Conservation (phyloP, 2,113 vertebrate genomes). For the Ailurus styani region DNA sequence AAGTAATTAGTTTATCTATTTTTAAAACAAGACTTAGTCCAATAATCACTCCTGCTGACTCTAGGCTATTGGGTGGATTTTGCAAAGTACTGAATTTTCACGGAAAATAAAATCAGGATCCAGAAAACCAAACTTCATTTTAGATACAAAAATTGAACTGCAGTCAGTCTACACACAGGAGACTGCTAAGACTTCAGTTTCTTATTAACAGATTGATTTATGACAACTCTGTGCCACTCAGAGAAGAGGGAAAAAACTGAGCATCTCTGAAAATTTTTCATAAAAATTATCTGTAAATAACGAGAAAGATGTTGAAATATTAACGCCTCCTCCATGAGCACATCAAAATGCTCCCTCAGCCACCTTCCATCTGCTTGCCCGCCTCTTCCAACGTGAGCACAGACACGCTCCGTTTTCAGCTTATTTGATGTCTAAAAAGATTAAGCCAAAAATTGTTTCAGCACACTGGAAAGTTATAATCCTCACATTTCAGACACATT, state of each 20-base stretch:
- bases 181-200: neutral
- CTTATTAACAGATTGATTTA: slow-evolving; percentile 41
- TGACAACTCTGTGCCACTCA: slow-evolving; percentile 23
- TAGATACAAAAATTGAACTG: neutral
- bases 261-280: slow-evolving; percentile 61
- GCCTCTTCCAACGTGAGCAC: slow-evolving; percentile 49
- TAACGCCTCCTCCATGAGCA: slow-evolving; percentile 54
- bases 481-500: slow-evolving; percentile 57
- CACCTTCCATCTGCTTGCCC: slow-evolving; percentile 59
- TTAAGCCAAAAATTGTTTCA: slow-evolving; percentile 45
- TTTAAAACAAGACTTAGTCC: neutral
- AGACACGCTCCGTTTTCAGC: slow-evolving; percentile 8
- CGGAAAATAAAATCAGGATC: neutral
- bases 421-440: slow-evolving; percentile 55
- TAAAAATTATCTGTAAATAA: slow-evolving; percentile 73
- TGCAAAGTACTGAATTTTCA: neutral
- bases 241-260: slow-evolving; percentile 49
- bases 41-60: neutral
- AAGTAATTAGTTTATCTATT: neutral
- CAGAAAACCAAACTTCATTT: neutral
- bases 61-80: neutral
- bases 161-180: neutral
- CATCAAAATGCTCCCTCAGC: slow-evolving; percentile 50
- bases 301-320: slow-evolving; percentile 65
- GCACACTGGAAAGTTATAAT: slow-evolving; percentile 45